Conservation (phyloP, 2,113 vertebrate genomes). For the Pseudopodoces humilis region DNA sequence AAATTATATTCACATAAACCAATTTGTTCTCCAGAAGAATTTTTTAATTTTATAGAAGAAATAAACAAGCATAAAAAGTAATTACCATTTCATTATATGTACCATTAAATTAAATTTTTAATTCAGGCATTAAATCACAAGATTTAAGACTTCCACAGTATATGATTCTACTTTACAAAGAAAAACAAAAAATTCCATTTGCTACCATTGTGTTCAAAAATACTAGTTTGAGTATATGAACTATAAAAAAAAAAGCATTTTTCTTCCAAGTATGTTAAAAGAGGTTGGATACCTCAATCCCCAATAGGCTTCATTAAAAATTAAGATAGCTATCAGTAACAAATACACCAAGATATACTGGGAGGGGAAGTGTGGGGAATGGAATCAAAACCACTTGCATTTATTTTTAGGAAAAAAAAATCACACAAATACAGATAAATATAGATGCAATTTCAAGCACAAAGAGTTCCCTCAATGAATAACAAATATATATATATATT, state of each 20-base stretch:
- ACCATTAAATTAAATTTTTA: background rate
- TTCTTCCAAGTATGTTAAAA: background rate
- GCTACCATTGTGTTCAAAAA: background rate
- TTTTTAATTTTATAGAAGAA: background rate
- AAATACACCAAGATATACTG: background rate
- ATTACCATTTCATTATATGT: background rate
- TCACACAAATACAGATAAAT: background rate
- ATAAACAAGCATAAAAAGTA: background rate
- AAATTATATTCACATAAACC: background rate
- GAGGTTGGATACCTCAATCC: background rate
- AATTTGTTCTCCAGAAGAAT: background rate
- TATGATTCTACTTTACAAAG: background rate
- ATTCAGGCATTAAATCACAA: background rate
- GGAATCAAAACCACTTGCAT: background rate
- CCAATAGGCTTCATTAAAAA: background rate
- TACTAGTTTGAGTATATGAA: background rate
- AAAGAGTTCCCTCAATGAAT: background rate
- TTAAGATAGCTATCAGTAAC: background rate
- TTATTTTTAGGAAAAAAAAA: background rate
- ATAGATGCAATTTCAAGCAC: background rate
- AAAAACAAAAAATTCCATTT: background rate
- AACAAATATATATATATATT: background rate
- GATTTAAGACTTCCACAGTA: background rate
- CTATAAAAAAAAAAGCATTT: background rate
- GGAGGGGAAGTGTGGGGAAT: rapidly evolving